Conservation (phyloP, 1,140 invertebrate species). For the Papilio dardanus region DNA sequence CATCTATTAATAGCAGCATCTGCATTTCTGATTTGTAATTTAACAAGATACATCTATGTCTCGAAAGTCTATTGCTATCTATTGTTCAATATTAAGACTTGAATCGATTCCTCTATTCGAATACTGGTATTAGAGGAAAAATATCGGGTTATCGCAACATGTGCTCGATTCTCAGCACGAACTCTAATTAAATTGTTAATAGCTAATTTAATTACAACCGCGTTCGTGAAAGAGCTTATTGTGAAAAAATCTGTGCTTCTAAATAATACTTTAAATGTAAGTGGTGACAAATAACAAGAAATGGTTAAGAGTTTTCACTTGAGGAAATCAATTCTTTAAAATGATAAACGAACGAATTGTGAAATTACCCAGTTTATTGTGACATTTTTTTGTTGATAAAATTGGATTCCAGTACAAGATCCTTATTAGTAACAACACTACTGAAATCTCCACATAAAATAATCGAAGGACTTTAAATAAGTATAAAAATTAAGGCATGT, state of each 20-base stretch:
- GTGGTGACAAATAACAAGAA: not conserved
- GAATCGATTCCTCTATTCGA: not conserved
- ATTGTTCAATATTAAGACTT: not conserved
- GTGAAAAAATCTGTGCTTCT: not conserved
- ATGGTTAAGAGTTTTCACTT: not conserved
- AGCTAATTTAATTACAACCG: not conserved
- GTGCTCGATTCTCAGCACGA: not conserved
- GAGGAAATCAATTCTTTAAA: not conserved
- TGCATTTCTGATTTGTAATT: too few species aligned
- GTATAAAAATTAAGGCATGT: too few species aligned
- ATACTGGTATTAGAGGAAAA: not conserved
- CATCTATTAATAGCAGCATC: too few species aligned
- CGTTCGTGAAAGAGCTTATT: not conserved
- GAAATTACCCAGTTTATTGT: not conserved
- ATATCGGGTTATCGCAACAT: not conserved
- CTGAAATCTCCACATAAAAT: too few species aligned
- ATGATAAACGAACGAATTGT: not conserved
- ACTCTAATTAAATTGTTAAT: not conserved
- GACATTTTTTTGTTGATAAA: not conserved
- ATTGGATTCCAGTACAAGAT: not conserved
- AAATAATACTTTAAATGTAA: not conserved
- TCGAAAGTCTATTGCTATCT: not conserved
- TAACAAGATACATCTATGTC: not conserved
- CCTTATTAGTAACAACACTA: too few species aligned
- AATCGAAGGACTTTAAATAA: too few species aligned